Evolutionary conservation across 1,140 invertebrate species (phyloP).

Genomic region (Platyscapa corneri): DNA sequence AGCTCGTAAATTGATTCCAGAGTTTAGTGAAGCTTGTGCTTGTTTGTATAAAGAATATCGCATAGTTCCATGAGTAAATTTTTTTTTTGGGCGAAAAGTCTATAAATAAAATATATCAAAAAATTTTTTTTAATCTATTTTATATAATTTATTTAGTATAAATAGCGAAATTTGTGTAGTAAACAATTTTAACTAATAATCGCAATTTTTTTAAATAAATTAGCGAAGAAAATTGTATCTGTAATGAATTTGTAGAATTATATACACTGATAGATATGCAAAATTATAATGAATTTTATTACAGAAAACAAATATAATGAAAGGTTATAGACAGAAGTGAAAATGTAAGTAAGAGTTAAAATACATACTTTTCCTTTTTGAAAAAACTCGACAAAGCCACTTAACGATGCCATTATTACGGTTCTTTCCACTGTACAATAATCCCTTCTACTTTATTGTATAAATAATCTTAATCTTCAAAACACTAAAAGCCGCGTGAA

Average conservation of each 20-base stretch:
- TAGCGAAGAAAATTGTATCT: not conserved
- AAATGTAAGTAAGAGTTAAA: not conserved
- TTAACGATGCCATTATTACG: conserved; percentile 75
- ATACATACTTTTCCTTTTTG: conserved; percentile 85
- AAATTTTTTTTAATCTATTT: too few species aligned
- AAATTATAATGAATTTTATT: not conserved
- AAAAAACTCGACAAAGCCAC: conserved; percentile 86
- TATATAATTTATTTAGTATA: too few species aligned
- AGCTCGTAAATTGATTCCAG: conserved; percentile 91
- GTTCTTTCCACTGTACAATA: too few species aligned
- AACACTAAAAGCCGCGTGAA: too few species aligned
- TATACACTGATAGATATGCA: too few species aligned
- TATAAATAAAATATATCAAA: conserved; percentile 64
- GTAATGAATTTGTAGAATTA: not conserved
- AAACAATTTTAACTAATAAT: too few species aligned
- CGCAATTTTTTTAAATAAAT: not conserved
- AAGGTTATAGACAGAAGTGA: not conserved
- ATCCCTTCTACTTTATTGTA: too few species aligned
- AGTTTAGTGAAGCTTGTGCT: conserved; percentile 93
- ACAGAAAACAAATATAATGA: not conserved
- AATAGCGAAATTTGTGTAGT: too few species aligned
- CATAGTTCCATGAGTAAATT: conserved; percentile 92
- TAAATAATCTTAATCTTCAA: too few species aligned
- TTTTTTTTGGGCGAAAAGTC: conserved; percentile 94
- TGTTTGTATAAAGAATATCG: conserved; percentile 95